A percentile compares a stretch with the other conserved stretches of the same genome.
phyloP scores from a whole-genome alignment of 2,797 vertebrate genomes.

The Siniperca scherzeri region DNA sequence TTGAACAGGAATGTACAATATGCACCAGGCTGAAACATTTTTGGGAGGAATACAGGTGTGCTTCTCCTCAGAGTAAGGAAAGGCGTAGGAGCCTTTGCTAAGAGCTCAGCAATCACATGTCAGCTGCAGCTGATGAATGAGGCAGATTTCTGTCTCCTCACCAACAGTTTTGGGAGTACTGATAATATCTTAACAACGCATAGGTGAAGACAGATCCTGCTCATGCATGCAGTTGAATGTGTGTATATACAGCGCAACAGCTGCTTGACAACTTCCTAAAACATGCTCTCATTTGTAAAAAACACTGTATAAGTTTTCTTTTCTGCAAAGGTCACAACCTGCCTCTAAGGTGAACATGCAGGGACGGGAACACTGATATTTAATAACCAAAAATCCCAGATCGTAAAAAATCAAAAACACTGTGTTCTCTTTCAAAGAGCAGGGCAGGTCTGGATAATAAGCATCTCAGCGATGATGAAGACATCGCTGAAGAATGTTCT shows the following conservation, averaged over 20 bases:
- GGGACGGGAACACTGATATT: constrained; percentile 36
- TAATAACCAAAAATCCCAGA: constrained; percentile 57
- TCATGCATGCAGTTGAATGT: constrained; percentile 21
- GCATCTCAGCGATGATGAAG: constrained; percentile 70
- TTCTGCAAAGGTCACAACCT: constrained; percentile 43
- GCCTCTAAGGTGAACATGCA: constrained; percentile 50
- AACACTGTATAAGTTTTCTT: background rate
- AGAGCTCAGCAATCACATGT: constrained; percentile 44
- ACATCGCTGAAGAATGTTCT: constrained; percentile 76
- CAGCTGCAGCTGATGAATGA: constrained; percentile 57
- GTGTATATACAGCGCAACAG: background rate
- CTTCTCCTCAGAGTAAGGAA: constrained; percentile 39
- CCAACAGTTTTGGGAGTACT: constrained; percentile 8
- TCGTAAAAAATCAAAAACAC: constrained; percentile 43
- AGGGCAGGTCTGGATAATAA: constrained; percentile 79
- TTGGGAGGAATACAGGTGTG: constrained; percentile 71
- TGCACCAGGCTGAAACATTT: constrained; percentile 33
- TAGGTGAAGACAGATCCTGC: constrained; percentile 54
- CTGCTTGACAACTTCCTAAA: constrained; percentile 59
- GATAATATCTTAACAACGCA: constrained; percentile 52
- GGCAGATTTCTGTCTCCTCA: constrained; percentile 39
- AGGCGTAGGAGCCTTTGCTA: constrained; percentile 24
- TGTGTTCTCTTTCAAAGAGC: constrained; percentile 50
- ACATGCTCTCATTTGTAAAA: constrained; percentile 31
- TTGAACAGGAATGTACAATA: constrained; percentile 59